These are phyloP conservation scores for Lepidostoma basale DNA, from an alignment of 1,140 invertebrate genomes.

Conservation along the genomic window DNA sequence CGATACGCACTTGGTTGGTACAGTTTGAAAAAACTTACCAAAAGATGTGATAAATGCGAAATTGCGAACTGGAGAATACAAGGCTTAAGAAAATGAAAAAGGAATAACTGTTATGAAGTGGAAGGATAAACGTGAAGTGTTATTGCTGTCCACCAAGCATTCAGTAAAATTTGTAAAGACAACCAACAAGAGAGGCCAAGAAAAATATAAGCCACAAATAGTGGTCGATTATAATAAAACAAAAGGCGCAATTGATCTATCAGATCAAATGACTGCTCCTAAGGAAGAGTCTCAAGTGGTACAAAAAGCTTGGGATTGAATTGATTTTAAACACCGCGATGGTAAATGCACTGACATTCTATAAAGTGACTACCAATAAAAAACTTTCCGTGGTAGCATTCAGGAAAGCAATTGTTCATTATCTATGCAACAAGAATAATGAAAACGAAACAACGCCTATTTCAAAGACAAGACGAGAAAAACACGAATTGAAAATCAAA, in stretches of 20 bases:
- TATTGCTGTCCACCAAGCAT: slow-evolving; percentile 46
- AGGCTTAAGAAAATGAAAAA: slow-evolving; percentile 42
- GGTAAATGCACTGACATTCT: slow-evolving; percentile 42
- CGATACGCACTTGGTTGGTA: slow-evolving; percentile 47
- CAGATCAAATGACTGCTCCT: no score
- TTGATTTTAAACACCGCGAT: slow-evolving; percentile 39
- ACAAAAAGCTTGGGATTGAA: no score
- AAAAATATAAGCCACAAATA: slow-evolving; percentile 43
- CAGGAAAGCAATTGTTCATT: not conserved
- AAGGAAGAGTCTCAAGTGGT: slow-evolving; percentile 46
- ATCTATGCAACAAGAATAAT: not conserved
- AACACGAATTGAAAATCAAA: no score
- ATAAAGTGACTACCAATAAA: slow-evolving; percentile 26
- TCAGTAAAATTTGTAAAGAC: slow-evolving; percentile 12
- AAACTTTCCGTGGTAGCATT: not conserved
- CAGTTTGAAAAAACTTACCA: slow-evolving; percentile 39
- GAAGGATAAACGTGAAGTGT: slow-evolving; percentile 46
- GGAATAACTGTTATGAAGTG: slow-evolving; percentile 47
- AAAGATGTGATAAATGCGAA: slow-evolving; percentile 44
- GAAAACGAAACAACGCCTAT: no score
- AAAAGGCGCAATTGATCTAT: no score
- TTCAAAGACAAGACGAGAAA: no score
- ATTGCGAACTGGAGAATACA: slow-evolving; percentile 46
- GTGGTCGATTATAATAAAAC: slow-evolving; percentile 43
- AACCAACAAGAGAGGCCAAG: slow-evolving; percentile 24